Percentiles rank a stretch among this genome's conserved stretches.
These are phyloP conservation scores for Lypha dubia DNA, from an alignment of 2,888 invertebrate species.

Conservation along the genomic window DNA sequence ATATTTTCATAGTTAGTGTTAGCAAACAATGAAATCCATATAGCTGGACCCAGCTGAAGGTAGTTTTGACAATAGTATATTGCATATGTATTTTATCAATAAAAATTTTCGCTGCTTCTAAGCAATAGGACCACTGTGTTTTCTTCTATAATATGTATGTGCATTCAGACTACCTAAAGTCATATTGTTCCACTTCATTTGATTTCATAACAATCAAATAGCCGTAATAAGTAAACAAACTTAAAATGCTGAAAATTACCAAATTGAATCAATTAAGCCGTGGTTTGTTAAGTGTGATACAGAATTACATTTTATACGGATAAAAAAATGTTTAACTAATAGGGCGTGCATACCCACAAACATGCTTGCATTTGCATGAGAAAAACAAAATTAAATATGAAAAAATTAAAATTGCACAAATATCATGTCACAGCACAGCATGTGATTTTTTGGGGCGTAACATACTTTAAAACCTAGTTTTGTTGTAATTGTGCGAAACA, in stretches of 20 bases:
- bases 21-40: too few species aligned
- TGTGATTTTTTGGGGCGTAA: slow-evolving; percentile 66
- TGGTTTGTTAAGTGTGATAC: slow-evolving; percentile 50
- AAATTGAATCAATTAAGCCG: slow-evolving; percentile 51
- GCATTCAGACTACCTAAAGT: slow-evolving; percentile 14
- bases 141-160: too few species aligned
- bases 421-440: slow-evolving; percentile 65
- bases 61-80: too few species aligned
- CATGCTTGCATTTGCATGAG: background rate
- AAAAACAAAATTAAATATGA: slow-evolving; percentile 10
- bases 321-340: slow-evolving; percentile 16
- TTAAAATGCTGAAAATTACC: slow-evolving; percentile 45
- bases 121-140: too few species aligned
- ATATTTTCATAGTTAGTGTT: too few species aligned
- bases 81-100: too few species aligned
- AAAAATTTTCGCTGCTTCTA: too few species aligned
- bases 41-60: too few species aligned
- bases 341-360: background rate
- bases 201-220: slow-evolving; percentile 35
- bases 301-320: slow-evolving; percentile 47
- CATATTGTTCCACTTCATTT: slow-evolving; percentile 1
- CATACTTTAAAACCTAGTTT: slow-evolving; percentile 19
- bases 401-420: slow-evolving; percentile 62
- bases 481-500: slow-evolving; percentile 29
- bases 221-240: slow-evolving; percentile 16